phyloP scores from a whole-genome alignment of 2,797 vertebrate genomes.

The Paratrypauchen microcephalus region DNA sequence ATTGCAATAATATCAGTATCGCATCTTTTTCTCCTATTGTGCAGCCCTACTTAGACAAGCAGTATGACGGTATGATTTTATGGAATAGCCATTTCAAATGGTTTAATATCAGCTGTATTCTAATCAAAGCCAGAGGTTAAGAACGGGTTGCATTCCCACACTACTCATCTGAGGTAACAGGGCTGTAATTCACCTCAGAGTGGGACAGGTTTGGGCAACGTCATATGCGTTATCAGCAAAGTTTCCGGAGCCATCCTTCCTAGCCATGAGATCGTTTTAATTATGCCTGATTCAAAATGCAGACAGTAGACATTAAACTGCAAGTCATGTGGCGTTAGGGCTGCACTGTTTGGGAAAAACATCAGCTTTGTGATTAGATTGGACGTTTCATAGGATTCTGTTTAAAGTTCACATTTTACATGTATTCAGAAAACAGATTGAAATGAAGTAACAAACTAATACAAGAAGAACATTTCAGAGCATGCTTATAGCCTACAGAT shows the following conservation, averaged over 20 bases:
- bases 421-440: too few relatives aligned
- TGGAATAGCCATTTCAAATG: neutral
- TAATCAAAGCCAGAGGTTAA: slow-evolving; percentile 18
- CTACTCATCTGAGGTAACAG: slow-evolving; percentile 38
- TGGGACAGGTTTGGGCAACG: slow-evolving; percentile 49
- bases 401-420: too few relatives aligned
- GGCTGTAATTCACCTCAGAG: slow-evolving; percentile 44
- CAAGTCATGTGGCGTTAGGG: neutral
- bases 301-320: neutral
- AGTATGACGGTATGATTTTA: neutral
- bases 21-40: too few relatives aligned
- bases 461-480: too few relatives aligned
- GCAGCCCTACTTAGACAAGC: neutral
- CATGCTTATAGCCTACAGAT: too few relatives aligned
- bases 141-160: slow-evolving; percentile 37
- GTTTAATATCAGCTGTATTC: slow-evolving; percentile 24
- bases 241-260: slow-evolving; percentile 20
- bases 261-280: slow-evolving; percentile 6
- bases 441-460: too few relatives aligned
- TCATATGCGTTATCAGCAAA: slow-evolving; percentile 25
- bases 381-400: too few relatives aligned
- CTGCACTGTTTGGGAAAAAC: too few relatives aligned
- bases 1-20: too few relatives aligned
- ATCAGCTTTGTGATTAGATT: too few relatives aligned
- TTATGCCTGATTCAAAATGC: slow-evolving; percentile 20